Evolutionary conservation across 2,113 vertebrate species (phyloP), one percentile per base, ranked within the genome.

Genomic region (Entomyzon cyanotis): DNA sequence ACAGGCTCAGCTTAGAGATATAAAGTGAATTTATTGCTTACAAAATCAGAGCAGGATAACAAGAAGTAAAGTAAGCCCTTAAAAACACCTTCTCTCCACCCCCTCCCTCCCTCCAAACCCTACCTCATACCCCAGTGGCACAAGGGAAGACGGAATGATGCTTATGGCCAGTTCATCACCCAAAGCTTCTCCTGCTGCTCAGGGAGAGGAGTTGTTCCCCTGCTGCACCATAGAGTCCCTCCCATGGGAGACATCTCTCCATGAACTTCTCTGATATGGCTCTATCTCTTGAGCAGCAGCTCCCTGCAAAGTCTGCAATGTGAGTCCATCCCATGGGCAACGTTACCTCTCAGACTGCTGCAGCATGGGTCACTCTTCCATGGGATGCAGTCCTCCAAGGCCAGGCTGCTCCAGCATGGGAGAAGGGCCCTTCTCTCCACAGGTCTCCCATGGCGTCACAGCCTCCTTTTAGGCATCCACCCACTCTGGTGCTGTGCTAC

Each of bases 361-460:
- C 0, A 0, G 7, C 0, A 0, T 67, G 12, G 8, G 42, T 35
- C 42, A 3, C 24, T 20, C 24, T 67, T 75, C 35, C 16, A 5
- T 2, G 2, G n/a, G 24, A 2, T 49, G 16, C 30, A 49, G 12
- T 21, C 7, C 30, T 33, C 2, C 42, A 44, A 44, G 42, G 42
- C 7, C 42, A 44, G 42, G 42, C 42, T 44, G 42, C 42, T 44
- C 42, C 42, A 17, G 15, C 42, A 44, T 44, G 42, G 16, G 42
- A 44, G 42, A 16, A 44, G 42, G 42, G 42, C 42, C 42, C 16
- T 17, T 44, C 16, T 44, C 42, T 44, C 42, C 16, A 18, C 42
- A 44, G 42, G 42, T 44, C 16, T 44, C 16, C 42, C 17, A 44
- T 7, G 7, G 42, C 17, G 16, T 44, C 42, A 44, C 42, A 44